These are phyloP conservation scores for Agelastica alni DNA, from an alignment of 2,888 invertebrate species.

Conservation along the genomic window DNA sequence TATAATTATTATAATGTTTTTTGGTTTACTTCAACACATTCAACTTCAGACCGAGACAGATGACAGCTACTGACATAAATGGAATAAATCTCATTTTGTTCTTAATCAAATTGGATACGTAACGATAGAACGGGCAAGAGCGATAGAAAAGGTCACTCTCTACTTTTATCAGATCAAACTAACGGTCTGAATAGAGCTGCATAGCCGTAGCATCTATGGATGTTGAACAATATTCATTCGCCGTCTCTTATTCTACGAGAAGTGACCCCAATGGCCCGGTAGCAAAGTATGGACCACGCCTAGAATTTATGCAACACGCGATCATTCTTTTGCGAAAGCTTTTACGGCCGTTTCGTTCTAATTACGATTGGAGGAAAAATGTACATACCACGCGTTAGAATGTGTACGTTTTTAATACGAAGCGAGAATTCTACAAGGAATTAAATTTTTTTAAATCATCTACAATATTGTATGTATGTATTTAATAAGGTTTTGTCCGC, in stretches of 20 bases:
- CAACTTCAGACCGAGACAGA: too few relatives aligned
- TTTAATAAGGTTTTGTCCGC: too few relatives aligned
- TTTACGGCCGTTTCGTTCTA: conserved; percentile 38
- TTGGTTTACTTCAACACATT: background rate
- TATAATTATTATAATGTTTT: background rate
- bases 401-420: too few relatives aligned
- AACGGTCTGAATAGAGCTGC: conserved; percentile 20
- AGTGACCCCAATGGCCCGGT: conserved; percentile 46
- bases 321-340: conserved; percentile 26
- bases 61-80: too few relatives aligned
- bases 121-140: background rate
- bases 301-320: conserved; percentile 37
- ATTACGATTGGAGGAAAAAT: too few relatives aligned
- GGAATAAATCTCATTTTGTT: background rate
- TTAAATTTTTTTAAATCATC: too few relatives aligned
- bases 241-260: conserved; percentile 33
- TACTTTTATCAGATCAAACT: conserved; percentile 18
- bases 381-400: too few relatives aligned
- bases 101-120: background rate
- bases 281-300: conserved; percentile 47
- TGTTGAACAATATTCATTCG: conserved; percentile 6
- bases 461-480: too few relatives aligned
- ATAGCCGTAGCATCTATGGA: conserved; percentile 22
- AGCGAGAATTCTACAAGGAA: too few relatives aligned
- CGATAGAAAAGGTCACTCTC: background rate